phyloP scores from a whole-genome alignment of 2,888 invertebrate genomes.

The Mesodorylaimus sp. region DNA sequence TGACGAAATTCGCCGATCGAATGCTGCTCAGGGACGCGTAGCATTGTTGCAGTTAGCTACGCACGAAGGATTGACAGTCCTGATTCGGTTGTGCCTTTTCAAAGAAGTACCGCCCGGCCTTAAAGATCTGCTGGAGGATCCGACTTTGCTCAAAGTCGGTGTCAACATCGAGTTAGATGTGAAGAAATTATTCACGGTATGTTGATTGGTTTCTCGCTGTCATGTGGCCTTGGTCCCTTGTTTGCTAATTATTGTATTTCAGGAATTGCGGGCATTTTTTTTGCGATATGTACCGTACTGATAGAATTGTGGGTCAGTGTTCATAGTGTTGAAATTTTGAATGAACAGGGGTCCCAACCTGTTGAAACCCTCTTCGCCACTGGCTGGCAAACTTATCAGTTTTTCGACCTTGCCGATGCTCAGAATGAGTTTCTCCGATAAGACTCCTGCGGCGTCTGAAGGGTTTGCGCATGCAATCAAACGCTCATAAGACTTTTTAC shows the following conservation, averaged over 20 bases:
- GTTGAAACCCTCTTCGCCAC: neutral
- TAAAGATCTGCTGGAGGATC: slow-evolving; percentile 44
- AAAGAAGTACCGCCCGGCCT: slow-evolving; percentile 44
- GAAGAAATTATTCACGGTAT: neutral
- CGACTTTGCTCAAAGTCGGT: slow-evolving; percentile 53
- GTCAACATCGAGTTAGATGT: slow-evolving; percentile 50
- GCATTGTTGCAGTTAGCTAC: slow-evolving; percentile 55
- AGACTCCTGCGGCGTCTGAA: too few species aligned
- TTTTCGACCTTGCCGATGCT: neutral
- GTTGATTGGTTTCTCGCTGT: too few species aligned
- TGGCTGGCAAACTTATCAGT: neutral
- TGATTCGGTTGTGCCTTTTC: slow-evolving; percentile 47
- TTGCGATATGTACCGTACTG: neutral
- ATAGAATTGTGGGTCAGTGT: neutral
- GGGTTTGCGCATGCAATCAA: too few species aligned
- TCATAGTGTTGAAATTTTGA: neutral
- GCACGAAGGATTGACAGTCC: slow-evolving; percentile 47
- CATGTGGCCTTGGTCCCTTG: too few species aligned
- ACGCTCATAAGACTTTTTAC: too few species aligned
- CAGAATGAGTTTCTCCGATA: too few species aligned
- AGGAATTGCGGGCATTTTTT: neutral
- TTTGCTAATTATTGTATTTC: too few species aligned
- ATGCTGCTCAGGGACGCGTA: slow-evolving; percentile 28
- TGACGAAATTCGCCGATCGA: neutral
- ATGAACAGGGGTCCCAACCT: neutral